Conservation (phyloP, 2,888 invertebrate genomes). For the Trissolcus brochymenae region DNA sequence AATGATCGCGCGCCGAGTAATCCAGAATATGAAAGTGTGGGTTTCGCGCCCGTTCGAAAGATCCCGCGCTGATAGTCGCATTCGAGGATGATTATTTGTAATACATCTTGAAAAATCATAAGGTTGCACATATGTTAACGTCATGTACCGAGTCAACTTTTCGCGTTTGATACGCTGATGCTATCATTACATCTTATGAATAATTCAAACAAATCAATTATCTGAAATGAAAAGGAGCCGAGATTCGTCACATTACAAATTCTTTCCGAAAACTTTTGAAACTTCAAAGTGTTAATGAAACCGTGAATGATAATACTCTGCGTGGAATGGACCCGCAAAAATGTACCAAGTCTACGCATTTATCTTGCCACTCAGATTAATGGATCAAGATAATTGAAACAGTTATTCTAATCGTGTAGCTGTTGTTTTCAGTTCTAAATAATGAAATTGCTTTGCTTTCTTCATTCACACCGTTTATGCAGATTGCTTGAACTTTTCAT, state of each 20-base stretch:
- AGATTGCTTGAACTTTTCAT: slow-evolving; percentile 41
- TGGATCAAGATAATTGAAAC: slow-evolving; percentile 55
- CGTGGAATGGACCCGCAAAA: slow-evolving; percentile 22
- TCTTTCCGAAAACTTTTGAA: slow-evolving; percentile 10
- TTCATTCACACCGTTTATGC: slow-evolving; percentile 44
- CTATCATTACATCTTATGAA: slow-evolving; percentile 26
- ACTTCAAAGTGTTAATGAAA: slow-evolving; percentile 28
- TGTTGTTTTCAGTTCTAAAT: slow-evolving; percentile 43
- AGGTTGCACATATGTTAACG: not conserved
- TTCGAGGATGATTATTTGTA: no score
- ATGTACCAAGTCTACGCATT: slow-evolving; percentile 32
- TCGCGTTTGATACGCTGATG: slow-evolving; percentile 12
- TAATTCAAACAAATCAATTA: slow-evolving; percentile 42
- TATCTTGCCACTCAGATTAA: slow-evolving; percentile 40
- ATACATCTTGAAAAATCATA: no score
- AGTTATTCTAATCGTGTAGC: slow-evolving; percentile 46
- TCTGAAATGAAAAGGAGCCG: slow-evolving; percentile 15
- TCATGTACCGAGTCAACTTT: slow-evolving; percentile 4
- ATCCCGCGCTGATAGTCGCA: no score
- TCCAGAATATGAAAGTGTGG: no score
- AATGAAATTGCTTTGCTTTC: slow-evolving; percentile 47
- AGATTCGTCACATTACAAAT: slow-evolving; percentile 30
- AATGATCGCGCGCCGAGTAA: no score
- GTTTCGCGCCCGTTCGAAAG: no score
- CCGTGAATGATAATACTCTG: slow-evolving; percentile 34